A percentile compares a stretch with the other conserved stretches of the same genome.
phyloP scores from a whole-genome alignment of 2,888 invertebrate species.

The Tryphoninae sp. region DNA sequence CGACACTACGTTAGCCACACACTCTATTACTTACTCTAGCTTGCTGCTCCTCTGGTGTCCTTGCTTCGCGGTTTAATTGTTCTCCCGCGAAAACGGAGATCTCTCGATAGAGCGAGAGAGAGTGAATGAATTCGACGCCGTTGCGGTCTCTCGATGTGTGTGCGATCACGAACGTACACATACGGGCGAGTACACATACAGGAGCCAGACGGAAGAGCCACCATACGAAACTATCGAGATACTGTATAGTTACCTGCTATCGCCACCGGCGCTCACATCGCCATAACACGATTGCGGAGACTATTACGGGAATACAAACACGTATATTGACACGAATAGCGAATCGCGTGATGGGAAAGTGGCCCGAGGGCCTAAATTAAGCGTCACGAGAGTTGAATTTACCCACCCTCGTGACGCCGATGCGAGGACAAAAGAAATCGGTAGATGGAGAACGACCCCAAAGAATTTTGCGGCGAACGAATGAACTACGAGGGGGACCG shows the following conservation, averaged over 20 bases:
- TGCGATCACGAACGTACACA: conserved; percentile 3
- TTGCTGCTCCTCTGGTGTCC: conserved; percentile 47
- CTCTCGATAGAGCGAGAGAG: conserved; percentile 16
- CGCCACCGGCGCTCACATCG: background rate
- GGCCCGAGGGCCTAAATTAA: conserved; percentile 35
- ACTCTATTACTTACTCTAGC: conserved; percentile 3
- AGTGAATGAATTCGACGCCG: background rate
- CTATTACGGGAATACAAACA: conserved; percentile 15
- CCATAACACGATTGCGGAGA: background rate
- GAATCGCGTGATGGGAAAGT: conserved; percentile 61
- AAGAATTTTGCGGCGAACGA: background rate
- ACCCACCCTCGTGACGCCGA: background rate
- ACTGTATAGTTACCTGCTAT: background rate
- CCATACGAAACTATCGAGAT: background rate
- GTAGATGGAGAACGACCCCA: background rate
- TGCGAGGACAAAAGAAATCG: background rate
- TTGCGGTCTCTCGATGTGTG: background rate
- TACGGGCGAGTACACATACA: background rate
- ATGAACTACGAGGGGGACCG: background rate
- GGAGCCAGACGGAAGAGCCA: background rate
- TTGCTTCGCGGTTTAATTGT: conserved; percentile 60
- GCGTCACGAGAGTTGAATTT: background rate
- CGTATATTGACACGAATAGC: conserved; percentile 31
- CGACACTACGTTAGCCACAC: background rate
- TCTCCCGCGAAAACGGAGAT: conserved; percentile 40